Evolutionary conservation across 1,140 invertebrate genomes (phyloP).

Genomic region (Belonocnema kinseyi): DNA sequence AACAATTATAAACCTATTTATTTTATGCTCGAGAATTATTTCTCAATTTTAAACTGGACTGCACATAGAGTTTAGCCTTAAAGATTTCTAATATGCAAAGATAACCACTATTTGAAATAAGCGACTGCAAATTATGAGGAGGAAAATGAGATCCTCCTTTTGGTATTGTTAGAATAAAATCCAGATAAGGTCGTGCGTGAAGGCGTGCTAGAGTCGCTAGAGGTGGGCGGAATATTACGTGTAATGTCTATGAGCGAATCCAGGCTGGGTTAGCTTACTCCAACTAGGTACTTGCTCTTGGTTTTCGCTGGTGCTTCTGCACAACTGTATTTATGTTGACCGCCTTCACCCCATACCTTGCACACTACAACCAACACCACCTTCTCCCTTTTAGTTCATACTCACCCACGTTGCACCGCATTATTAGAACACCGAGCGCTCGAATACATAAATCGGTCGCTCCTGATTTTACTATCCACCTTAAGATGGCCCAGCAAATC

Average conservation of each 20-base stretch:
- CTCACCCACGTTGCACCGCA: constrained; percentile 22
- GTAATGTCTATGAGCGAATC: constrained; percentile 1
- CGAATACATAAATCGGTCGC: background rate
- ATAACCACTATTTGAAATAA: too few relatives aligned
- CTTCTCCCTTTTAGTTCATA: constrained; percentile 22
- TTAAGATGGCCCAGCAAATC: background rate
- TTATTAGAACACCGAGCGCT: constrained; percentile 14
- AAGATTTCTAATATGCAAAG: too few relatives aligned
- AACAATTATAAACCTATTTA: too few relatives aligned
- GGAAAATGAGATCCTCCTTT: background rate
- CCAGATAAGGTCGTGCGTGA: constrained; percentile 20
- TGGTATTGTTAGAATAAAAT: constrained; percentile 11
- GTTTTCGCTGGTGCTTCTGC: constrained; percentile 13
- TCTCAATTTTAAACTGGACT: too few relatives aligned
- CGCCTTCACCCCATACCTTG: background rate
- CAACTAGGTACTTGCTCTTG: constrained; percentile 12
- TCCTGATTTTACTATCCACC: background rate
- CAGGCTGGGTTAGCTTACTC: background rate
- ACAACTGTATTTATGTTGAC: constrained; percentile 23
- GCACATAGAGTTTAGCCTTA: too few relatives aligned
- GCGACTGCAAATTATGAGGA: background rate
- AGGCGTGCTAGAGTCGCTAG: background rate
- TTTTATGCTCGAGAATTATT: too few relatives aligned
- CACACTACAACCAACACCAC: background rate
- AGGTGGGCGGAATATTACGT: constrained; percentile 12